Percentiles rank a stretch among this genome's conserved stretches.
Evolutionary conservation across 2,113 vertebrate species (phyloP).

Genomic region (Melierax canorus): DNA sequence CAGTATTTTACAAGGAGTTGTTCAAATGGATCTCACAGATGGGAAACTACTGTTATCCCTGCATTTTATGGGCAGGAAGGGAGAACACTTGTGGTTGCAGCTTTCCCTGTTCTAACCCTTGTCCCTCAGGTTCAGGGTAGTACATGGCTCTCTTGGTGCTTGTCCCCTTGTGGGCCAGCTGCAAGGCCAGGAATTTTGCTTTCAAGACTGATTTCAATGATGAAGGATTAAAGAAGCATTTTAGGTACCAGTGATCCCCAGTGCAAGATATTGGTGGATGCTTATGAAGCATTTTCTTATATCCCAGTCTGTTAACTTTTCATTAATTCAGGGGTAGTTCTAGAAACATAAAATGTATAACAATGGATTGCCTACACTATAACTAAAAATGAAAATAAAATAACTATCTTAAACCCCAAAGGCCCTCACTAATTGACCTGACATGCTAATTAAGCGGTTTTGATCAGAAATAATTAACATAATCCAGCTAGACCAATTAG

Average conservation of each 20-base stretch:
- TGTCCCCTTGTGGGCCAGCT: neutral
- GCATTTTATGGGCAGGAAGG: neutral
- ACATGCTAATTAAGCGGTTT: conserved; percentile 47
- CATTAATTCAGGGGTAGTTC: conserved; percentile 23
- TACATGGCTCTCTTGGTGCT: neutral
- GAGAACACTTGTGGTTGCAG: neutral
- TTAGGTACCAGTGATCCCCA: conserved; percentile 18
- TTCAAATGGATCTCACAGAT: neutral
- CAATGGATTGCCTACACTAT: neutral
- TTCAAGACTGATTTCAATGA: neutral
- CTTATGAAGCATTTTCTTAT: conserved; percentile 38
- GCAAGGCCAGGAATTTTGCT: neutral
- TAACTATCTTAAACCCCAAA: neutral
- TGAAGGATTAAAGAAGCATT: conserved; percentile 27
- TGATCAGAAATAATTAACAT: conserved; percentile 41
- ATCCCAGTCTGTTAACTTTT: conserved; percentile 30
- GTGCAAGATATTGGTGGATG: neutral
- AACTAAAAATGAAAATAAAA: conserved; percentile 25
- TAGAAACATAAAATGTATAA: neutral
- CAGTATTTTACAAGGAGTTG: neutral
- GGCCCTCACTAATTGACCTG: conserved; percentile 29
- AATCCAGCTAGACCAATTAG: conserved; percentile 36
- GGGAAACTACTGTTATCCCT: neutral
- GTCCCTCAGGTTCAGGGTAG: neutral
- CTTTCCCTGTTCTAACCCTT: neutral